Percentiles rank a stretch among this genome's conserved stretches.
These are phyloP conservation scores for Ceratina australensis DNA, from an alignment of 1,140 invertebrate species.

Conservation along the genomic window DNA sequence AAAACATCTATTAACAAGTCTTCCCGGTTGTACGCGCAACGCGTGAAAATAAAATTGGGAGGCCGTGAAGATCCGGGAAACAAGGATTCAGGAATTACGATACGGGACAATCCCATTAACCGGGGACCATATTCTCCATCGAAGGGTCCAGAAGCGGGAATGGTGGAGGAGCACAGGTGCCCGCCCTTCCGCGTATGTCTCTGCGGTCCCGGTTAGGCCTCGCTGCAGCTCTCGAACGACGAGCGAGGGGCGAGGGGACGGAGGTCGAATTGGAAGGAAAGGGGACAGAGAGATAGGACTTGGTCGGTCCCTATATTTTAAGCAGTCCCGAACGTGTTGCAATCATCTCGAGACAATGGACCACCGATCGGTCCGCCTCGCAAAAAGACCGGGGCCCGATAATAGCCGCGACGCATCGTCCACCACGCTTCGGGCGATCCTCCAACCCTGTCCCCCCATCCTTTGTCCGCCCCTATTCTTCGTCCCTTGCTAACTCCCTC, in stretches of 20 bases:
- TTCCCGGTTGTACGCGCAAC: no score
- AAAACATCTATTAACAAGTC: no score
- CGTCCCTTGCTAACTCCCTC: constrained; percentile 10
- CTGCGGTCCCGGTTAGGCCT: constrained; percentile 48
- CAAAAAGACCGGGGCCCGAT: constrained; percentile 75
- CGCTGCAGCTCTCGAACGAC: constrained; percentile 39
- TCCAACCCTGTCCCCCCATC: background rate
- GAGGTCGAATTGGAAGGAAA: constrained; percentile 40
- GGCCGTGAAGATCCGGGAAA: background rate
- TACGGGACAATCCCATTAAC: constrained; percentile 60
- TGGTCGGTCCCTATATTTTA: constrained; percentile 74
- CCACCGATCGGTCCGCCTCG: constrained; percentile 70
- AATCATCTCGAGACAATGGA: constrained; percentile 79
- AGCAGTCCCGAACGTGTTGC: constrained; percentile 78
- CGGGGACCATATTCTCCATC: constrained; percentile 54
- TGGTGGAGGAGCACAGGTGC: constrained; percentile 45
- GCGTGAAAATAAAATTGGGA: constrained; percentile 25
- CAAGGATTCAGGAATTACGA: constrained; percentile 44
- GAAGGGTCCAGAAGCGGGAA: background rate
- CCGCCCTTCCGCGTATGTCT: constrained; percentile 65
- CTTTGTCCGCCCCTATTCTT: background rate
- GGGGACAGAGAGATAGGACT: constrained; percentile 51
- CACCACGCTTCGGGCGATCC: constrained; percentile 66
- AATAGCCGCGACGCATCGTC: constrained; percentile 73
- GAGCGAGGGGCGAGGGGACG: constrained; percentile 24